These are phyloP conservation scores for Chrysolina oricalcia DNA, from an alignment of 2,888 invertebrate genomes.

Conservation along the genomic window DNA sequence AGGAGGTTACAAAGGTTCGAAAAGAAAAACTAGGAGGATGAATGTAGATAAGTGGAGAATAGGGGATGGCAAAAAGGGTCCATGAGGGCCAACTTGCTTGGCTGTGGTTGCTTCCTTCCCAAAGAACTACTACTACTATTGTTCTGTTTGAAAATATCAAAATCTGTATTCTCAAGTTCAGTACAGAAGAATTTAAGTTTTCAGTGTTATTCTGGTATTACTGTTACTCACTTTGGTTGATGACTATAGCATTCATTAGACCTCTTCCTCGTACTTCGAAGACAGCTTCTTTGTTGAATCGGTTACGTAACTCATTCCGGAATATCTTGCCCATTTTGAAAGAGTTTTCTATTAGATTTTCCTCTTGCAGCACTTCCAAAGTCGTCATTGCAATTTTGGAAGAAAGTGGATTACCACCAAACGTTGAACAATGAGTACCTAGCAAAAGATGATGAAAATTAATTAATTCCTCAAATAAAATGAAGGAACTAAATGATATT, in stretches of 20 bases:
- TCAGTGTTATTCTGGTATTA: too few relatives aligned
- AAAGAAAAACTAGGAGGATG: too few relatives aligned
- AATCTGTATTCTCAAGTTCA: neutral
- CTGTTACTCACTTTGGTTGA: neutral
- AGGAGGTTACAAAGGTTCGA: too few relatives aligned
- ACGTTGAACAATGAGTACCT: conserved; percentile 6
- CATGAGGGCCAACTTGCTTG: too few relatives aligned
- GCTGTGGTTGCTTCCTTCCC: too few relatives aligned
- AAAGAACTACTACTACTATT: too few relatives aligned
- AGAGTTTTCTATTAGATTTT: neutral
- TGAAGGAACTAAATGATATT: too few relatives aligned
- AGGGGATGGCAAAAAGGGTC: too few relatives aligned
- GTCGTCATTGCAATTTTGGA: neutral
- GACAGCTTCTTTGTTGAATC: conserved; percentile 14
- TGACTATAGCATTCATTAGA: neutral
- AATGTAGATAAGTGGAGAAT: too few relatives aligned
- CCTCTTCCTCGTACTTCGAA: neutral
- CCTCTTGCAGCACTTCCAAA: neutral
- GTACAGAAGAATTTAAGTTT: too few relatives aligned
- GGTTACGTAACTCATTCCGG: neutral
- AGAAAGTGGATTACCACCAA: neutral
- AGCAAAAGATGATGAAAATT: neutral
- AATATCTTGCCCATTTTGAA: neutral
- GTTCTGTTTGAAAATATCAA: too few relatives aligned
- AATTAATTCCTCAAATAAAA: too few relatives aligned